Percentiles rank a stretch among this genome's conserved stretches.
Conservation (phyloP, 2,888 invertebrate species). For the Eretmocerus hayati region DNA sequence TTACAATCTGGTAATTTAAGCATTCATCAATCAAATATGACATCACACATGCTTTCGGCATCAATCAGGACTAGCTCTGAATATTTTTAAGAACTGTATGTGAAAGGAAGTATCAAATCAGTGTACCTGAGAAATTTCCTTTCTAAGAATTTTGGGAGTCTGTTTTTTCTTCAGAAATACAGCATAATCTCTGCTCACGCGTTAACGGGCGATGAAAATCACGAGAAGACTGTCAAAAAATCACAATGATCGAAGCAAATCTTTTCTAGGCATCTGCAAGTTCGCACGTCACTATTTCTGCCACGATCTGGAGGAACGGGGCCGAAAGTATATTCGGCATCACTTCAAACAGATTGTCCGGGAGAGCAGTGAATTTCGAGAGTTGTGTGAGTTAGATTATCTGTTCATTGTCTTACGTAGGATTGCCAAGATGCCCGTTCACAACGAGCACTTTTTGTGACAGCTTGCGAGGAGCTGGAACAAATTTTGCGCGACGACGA, state of each 20-base stretch:
- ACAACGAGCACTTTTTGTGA: too few species aligned
- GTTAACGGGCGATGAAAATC: too few species aligned
- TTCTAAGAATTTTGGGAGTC: too few species aligned
- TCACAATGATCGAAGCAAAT: not conserved
- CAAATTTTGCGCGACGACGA: conserved; percentile 57
- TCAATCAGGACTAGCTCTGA: too few species aligned
- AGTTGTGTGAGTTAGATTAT: conserved; percentile 40
- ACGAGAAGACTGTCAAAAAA: too few species aligned
- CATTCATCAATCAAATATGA: too few species aligned
- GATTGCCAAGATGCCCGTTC: not conserved
- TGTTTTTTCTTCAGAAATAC: too few species aligned
- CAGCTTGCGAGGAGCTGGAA: conserved; percentile 15
- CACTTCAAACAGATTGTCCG: conserved; percentile 57
- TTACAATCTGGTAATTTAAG: too few species aligned
- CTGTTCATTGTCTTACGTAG: not conserved
- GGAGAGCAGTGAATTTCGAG: conserved; percentile 59
- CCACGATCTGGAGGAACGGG: conserved; percentile 57
- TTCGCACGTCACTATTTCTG: conserved; percentile 67
- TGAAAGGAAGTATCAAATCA: too few species aligned
- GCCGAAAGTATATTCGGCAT: conserved; percentile 54
- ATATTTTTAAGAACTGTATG: too few species aligned
- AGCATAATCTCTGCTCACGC: not conserved
- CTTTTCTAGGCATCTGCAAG: conserved; percentile 52
- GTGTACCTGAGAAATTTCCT: too few species aligned
- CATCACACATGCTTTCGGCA: too few species aligned